Evolutionary conservation across 2,888 invertebrate species (phyloP).

Genomic region (Lysandra coridon): DNA sequence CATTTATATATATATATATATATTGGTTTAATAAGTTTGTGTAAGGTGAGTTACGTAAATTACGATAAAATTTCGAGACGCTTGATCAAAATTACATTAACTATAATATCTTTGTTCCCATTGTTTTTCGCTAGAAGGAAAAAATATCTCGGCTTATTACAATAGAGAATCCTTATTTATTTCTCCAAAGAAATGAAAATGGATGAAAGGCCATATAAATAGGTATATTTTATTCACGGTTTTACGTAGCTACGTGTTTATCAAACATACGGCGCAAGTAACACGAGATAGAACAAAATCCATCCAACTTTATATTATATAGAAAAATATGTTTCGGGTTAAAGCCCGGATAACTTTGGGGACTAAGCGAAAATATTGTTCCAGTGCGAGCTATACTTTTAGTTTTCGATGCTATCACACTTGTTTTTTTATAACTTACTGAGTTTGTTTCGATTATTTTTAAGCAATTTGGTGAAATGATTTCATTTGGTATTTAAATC

Average conservation of each 20-base stretch:
- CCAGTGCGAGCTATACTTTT: conserved; percentile 10
- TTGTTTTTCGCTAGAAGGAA: background rate
- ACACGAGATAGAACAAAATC: background rate
- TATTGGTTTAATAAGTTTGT: no score
- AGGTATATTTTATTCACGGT: conserved; percentile 20
- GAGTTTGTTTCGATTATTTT: background rate
- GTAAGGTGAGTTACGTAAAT: no score
- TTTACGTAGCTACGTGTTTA: conserved; percentile 19
- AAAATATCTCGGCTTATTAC: conserved; percentile 7
- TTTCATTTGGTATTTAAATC: background rate
- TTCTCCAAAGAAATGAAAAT: background rate
- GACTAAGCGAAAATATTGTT: background rate
- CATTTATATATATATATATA: no score
- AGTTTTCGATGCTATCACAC: background rate
- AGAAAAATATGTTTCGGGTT: conserved; percentile 18
- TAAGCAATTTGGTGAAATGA: no score
- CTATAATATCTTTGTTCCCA: background rate
- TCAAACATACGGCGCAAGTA: conserved; percentile 2
- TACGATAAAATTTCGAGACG: no score
- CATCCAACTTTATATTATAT: conserved; percentile 4
- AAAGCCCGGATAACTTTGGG: conserved; percentile 25
- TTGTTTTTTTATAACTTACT: background rate
- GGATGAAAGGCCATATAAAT: background rate
- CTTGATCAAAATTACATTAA: background rate
- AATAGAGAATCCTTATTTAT: conserved; percentile 11